Percentiles rank a stretch among this genome's conserved stretches.
Evolutionary conservation across 2,113 vertebrate species (phyloP).

Genomic region (Coturnix japonica): DNA sequence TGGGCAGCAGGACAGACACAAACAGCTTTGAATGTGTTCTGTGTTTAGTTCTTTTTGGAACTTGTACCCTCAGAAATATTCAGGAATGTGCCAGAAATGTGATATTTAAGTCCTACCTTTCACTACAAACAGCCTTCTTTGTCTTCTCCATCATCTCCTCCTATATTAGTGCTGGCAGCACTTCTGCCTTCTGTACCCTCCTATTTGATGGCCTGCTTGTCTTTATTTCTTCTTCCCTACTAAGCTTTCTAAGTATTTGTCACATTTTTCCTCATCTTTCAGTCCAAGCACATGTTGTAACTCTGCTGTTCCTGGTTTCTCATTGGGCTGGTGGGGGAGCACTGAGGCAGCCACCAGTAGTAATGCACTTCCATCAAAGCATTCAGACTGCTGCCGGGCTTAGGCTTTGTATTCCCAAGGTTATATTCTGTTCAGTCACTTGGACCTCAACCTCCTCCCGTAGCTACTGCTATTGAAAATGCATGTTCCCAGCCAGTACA

Average conservation of each 20-base stretch:
- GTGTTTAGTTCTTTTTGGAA: background rate
- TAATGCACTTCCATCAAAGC: background rate
- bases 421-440: background rate
- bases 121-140: background rate
- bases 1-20: background rate
- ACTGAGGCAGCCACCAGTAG: background rate
- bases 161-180: conserved; percentile 35
- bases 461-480: conserved; percentile 1
- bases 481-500: background rate
- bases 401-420: background rate
- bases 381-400: background rate
- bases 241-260: conserved; percentile 15
- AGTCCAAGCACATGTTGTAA: background rate
- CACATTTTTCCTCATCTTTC: background rate
- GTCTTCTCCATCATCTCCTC: conserved; percentile 34
- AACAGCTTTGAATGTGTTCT: background rate
- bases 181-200: conserved; percentile 3
- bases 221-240: background rate
- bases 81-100: conserved; percentile 13
- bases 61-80: background rate
- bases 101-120: conserved; percentile 25
- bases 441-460: background rate
- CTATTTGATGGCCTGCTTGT: background rate
- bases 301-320: conserved; percentile 15
- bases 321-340: background rate